A percentile compares a stretch with the other conserved stretches of the same genome.
These are phyloP conservation scores for Caenorhabditis sulstoni DNA, from an alignment of 2,888 invertebrate species.

Conservation along the genomic window DNA sequence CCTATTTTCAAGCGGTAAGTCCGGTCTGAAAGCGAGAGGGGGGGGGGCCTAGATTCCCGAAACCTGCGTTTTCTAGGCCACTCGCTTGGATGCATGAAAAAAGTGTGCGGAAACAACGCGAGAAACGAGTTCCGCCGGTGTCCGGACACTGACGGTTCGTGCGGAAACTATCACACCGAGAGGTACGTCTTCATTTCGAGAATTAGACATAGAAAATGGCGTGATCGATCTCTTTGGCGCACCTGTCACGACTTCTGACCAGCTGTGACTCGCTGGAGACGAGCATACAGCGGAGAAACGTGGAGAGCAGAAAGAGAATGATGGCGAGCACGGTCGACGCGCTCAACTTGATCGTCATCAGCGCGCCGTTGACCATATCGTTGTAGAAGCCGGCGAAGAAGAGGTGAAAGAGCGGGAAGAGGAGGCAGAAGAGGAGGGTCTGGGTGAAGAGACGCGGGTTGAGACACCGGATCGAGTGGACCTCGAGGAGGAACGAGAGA, in stretches of 20 bases:
- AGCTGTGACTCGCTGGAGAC: constrained; percentile 44
- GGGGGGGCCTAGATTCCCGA: no score
- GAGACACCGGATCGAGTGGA: constrained; percentile 34
- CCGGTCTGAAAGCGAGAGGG: no score
- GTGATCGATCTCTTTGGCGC: constrained; percentile 40
- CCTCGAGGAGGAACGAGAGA: constrained; percentile 28
- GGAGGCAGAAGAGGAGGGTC: constrained; percentile 25
- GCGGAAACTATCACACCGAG: constrained; percentile 72
- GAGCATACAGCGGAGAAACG: constrained; percentile 34
- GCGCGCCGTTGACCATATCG: constrained; percentile 42
- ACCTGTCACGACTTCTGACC: constrained; percentile 24
- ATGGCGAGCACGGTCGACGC: constrained; percentile 42
- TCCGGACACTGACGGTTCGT: constrained; percentile 72
- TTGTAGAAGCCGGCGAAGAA: constrained; percentile 52
- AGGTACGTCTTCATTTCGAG: neutral
- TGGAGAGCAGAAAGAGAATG: constrained; percentile 35
- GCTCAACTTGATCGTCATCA: constrained; percentile 19
- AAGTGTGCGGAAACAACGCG: constrained; percentile 73
- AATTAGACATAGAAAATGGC: constrained; percentile 48
- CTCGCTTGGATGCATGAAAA: constrained; percentile 73
- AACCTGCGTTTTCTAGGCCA: constrained; percentile 42
- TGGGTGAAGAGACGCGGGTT: constrained; percentile 45
- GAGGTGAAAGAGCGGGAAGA: constrained; percentile 32
- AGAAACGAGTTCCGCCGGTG: constrained; percentile 72
- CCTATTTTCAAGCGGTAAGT: neutral